These are phyloP conservation scores for Drosophila nigrodunni DNA, from an alignment of 1,140 invertebrate species.

Conservation along the genomic window DNA sequence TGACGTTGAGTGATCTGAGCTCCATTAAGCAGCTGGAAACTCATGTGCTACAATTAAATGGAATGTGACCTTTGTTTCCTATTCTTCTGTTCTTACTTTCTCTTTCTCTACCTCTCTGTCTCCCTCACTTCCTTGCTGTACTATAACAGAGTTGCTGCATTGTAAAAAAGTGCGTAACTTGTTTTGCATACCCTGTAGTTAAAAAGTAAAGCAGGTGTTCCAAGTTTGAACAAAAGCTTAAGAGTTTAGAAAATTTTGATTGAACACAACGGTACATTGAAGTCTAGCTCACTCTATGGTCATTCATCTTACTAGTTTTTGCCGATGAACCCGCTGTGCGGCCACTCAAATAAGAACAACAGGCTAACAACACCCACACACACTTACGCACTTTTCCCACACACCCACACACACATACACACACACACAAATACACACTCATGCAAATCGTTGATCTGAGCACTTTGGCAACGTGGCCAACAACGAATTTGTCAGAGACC, in stretches of 20 bases:
- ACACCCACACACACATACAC: conserved; percentile 18
- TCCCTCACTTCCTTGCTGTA: not conserved
- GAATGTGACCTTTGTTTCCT: conserved; percentile 5
- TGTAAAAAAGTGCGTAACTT: conserved; percentile 27
- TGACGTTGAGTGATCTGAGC: not conserved
- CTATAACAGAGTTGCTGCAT: too few relatives aligned
- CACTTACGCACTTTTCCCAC: not conserved
- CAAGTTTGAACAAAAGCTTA: too few relatives aligned
- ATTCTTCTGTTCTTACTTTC: not conserved
- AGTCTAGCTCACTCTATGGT: too few relatives aligned
- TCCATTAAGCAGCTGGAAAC: conserved; percentile 3
- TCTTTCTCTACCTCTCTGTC: not conserved
- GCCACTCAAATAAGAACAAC: conserved; percentile 69
- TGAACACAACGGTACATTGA: too few relatives aligned
- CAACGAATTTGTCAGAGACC: conserved; percentile 12
- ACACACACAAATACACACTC: not conserved
- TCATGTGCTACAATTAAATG: conserved; percentile 4
- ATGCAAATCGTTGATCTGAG: conserved; percentile 23
- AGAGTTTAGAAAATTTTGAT: too few relatives aligned
- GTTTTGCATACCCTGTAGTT: conserved; percentile 3
- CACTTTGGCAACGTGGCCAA: conserved; percentile 53
- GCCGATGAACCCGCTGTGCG: conserved; percentile 63
- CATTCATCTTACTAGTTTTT: not conserved
- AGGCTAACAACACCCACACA: conserved; percentile 22
- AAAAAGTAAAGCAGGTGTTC: too few relatives aligned